Evolutionary conservation across 2,797 vertebrate species (phyloP), one percentile per base, ranked within the genome.

Genomic region (Chromis chromis): DNA sequence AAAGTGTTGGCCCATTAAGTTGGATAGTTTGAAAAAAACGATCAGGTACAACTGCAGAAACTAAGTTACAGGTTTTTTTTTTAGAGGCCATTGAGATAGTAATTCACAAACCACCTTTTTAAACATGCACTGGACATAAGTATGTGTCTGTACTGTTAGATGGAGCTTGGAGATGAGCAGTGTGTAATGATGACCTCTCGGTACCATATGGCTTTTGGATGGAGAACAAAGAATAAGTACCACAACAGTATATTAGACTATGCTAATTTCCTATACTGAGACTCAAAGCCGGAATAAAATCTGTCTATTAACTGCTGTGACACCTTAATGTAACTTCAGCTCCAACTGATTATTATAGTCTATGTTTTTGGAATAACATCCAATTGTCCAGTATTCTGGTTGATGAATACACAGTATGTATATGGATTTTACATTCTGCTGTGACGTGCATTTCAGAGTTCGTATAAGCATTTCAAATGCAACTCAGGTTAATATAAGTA

Each of bases 71-170:
- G 57, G 49, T 49, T 33, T 31, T 63, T 59, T 63, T 39, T 63
- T 59, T 63, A 27, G 6, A 64, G 63, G 46, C 67, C 75, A 25
- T 28, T 62, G 27, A 33, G 16, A 61, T 16, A 74, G 60, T 63
- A 60, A 69, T 65, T 67, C 40, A 49, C n/a, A 48, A 69, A 27
- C 52, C 60, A 67, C 25, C 3, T 62, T 68, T 28, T 44, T 68
- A 42, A 27, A 28, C 31, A 52, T 6, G 14, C 3, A 24, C 8
- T 44, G 33, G 33, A 70, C 11, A 50, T 9, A 9, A 33, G 49
- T 49, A 61, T 48, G 59, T 31, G 28, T 8, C 39, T 28, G 19
- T 49, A 42, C 19, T 42, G 21, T 50, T 36, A 50, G 44, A 48
- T 8, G 13, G 33, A 25, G 46, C 48, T 31, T 28, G 4, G 12